phyloP scores from a whole-genome alignment of 2,113 vertebrate species.

The Alectura lathami region DNA sequence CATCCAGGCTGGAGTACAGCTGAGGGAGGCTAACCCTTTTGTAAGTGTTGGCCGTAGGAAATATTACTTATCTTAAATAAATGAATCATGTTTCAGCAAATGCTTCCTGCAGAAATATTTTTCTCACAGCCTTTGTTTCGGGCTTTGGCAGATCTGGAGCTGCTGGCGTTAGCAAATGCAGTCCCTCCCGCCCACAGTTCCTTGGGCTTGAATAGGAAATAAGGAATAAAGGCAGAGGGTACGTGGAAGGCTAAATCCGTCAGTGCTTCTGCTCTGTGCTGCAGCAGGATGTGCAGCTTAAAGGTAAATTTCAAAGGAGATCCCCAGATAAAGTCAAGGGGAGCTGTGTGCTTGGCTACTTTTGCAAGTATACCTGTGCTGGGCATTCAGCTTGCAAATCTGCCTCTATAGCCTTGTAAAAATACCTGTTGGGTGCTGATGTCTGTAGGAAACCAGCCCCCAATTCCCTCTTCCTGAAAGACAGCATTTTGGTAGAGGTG shows the following conservation, averaged over 20 bases:
- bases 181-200: not conserved
- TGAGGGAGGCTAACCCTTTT: not conserved
- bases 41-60: not conserved
- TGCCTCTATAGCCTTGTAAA: rapidly evolving
- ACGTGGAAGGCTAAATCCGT: not conserved
- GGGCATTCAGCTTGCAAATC: not conserved
- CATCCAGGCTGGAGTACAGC: not conserved
- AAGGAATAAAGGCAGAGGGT: constrained; percentile 17
- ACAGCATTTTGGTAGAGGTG: not conserved
- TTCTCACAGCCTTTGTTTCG: constrained; percentile 56
- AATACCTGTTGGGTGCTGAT: not conserved
- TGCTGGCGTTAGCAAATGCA: constrained; percentile 51
- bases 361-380: not conserved
- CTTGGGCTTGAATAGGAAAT: constrained; percentile 19
- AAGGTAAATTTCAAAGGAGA: not conserved
- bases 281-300: not conserved
- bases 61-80: constrained; percentile 26
- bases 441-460: not conserved
- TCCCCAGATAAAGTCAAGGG: not conserved
- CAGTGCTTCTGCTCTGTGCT: not conserved
- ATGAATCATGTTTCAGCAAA: constrained; percentile 52
- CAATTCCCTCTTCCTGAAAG: not conserved
- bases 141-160: constrained; percentile 48
- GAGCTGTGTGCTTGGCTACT: not conserved
- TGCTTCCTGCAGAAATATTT: constrained; percentile 53